Percentiles rank a stretch among this genome's conserved stretches.
Evolutionary conservation across 2,797 vertebrate species (phyloP).

Genomic region (Remorina albescens): DNA sequence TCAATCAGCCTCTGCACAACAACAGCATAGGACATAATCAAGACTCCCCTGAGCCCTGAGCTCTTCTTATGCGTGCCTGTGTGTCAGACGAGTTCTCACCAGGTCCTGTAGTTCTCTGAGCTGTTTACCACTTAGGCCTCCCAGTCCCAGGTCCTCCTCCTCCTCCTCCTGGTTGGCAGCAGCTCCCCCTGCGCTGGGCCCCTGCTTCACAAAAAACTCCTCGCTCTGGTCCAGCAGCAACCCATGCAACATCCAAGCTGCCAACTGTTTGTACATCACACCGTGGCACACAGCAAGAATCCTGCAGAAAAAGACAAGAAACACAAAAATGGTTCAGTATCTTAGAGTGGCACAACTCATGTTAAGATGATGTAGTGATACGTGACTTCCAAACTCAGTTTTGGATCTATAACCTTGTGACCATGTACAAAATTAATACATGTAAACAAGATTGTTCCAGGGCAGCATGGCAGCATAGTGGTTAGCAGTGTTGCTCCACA

Average conservation of each 20-base stretch:
- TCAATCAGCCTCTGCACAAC: slow-evolving; percentile 91
- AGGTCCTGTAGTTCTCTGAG: slow-evolving; percentile 95
- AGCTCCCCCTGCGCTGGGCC: slow-evolving; percentile 90
- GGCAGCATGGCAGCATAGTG: too few relatives aligned
- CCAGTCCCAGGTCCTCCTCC: slow-evolving; percentile 96
- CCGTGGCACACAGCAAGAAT: slow-evolving; percentile 96
- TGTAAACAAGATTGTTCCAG: too few relatives aligned
- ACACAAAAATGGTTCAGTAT: too few relatives aligned
- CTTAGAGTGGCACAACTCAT: neutral
- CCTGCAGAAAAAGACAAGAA: slow-evolving; percentile 74
- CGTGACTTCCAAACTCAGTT: neutral
- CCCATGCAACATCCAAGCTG: slow-evolving; percentile 98
- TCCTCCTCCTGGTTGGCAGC: slow-evolving; percentile 92
- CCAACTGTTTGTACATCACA: slow-evolving; percentile 99
- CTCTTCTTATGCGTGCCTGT: neutral
- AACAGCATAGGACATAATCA: neutral
- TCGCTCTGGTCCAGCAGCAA: slow-evolving; percentile 95
- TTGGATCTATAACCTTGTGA: too few relatives aligned
- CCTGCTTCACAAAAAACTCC: slow-evolving; percentile 97
- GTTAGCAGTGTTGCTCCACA: too few relatives aligned
- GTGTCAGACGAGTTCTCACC: slow-evolving; percentile 82
- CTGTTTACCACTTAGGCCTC: slow-evolving; percentile 96
- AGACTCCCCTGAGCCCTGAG: accelerated
- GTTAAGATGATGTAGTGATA: too few relatives aligned
- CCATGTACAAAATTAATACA: too few relatives aligned